Base-by-base conservation (phyloP, 2,888 invertebrate genomes). In the Stictocephala bisonia region DNA sequence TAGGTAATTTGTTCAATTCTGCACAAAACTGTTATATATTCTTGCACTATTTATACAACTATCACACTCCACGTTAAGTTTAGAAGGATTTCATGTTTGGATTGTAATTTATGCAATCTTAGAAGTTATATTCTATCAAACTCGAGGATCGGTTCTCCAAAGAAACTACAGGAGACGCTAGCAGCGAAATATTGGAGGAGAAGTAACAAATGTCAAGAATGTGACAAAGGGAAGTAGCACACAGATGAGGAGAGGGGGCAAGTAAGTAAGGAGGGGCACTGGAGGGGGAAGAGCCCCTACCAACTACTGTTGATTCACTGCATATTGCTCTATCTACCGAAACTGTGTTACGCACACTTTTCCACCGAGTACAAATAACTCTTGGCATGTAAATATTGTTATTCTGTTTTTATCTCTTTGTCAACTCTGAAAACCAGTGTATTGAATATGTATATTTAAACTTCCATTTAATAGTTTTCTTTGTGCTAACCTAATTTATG, bases 281-380 rank as follows among this genome's bases (percentile, higher is more conserved):
- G 27, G 27, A 20, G 60, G 31, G 11, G 56, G 18, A n/a, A 13
- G 15, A 53, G n/a, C 29, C 31, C 60, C 40, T 22, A 13, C 35
- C 20, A 4, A 15, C 44, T 27, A 24, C 60, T 1, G 60, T 64
- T 64, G 64, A 64, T 64, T 64, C 64, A 44, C 64, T 64, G 64
- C 41, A 64, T 44, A 64, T 64, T 64, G 64, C 64, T 41, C 44
- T 64, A 64, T 64, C 41, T 64, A 35, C n/a, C n/a, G n/a, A n/a
- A n/a, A n/a, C 60, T 64, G 15, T 18, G 41, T 22, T 44, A 64
- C 27, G 44, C 44, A 64, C 27, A 64, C 44, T 44, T 44, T 44
- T 44, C 44, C 15, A 44, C 44, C n/a, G 44, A 26, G n/a, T 35
- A 64, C 40, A 64, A 64, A 64, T 40, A 60, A 40, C 60, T 64